Evolutionary conservation across 2,797 vertebrate species (phyloP).

Genomic region (Enteromius mattozi): DNA sequence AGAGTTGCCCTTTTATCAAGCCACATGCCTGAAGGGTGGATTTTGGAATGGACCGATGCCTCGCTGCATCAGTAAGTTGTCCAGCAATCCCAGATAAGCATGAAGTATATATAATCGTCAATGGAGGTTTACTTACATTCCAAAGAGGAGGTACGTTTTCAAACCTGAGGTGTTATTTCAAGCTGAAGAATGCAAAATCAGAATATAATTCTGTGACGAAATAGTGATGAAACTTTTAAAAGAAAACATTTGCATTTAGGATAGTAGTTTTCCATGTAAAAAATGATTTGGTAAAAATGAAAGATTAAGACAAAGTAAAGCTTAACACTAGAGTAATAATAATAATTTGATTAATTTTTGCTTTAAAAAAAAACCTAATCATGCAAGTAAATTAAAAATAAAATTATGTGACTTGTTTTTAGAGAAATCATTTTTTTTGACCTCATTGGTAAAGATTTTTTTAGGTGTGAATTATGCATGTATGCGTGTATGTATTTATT

Average conservation of each 20-base stretch:
- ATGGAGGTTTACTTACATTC: constrained; percentile 2
- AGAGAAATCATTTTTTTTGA: not conserved
- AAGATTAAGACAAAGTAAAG: not conserved
- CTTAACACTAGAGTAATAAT: not conserved
- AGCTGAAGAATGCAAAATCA: not conserved
- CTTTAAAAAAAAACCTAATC: not conserved
- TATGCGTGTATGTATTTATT: not conserved
- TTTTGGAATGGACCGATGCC: constrained; percentile 72
- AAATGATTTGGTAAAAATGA: not conserved
- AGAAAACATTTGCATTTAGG: not conserved
- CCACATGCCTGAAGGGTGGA: constrained; percentile 69
- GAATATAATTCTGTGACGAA: not conserved
- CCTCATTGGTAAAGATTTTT: not conserved
- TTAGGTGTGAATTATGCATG: not conserved
- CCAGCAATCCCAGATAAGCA: constrained; percentile 25
- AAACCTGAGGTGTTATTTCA: constrained; percentile 1
- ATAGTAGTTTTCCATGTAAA: not conserved
- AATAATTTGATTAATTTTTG: not conserved
- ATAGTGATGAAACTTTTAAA: not conserved
- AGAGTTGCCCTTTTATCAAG: constrained; percentile 63
- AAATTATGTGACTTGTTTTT: not conserved
- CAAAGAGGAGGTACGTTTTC: not conserved
- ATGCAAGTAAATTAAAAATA: not conserved
- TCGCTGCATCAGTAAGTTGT: constrained; percentile 68
- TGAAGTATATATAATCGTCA: constrained; percentile 46